phyloP scores from a whole-genome alignment of 2,113 vertebrate species.

The Neomonachus schauinslandi region DNA sequence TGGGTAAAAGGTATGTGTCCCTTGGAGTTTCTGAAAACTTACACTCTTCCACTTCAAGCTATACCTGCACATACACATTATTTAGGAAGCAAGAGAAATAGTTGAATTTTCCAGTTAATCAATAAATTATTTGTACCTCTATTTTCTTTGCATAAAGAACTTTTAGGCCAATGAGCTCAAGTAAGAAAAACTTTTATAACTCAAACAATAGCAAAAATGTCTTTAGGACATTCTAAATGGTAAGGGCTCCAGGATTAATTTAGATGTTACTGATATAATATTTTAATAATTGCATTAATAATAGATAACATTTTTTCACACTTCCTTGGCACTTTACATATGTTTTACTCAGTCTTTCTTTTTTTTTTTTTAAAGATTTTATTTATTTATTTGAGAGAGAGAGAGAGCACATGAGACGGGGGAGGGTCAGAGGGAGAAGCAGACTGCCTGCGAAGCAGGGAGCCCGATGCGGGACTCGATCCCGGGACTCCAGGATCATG shows the following conservation, averaged over 20 bases:
- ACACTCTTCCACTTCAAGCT: not conserved
- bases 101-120: not conserved
- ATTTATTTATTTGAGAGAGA: too few relatives aligned
- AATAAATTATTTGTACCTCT: not conserved
- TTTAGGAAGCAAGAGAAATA: not conserved
- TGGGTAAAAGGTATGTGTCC: not conserved
- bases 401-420: too few relatives aligned
- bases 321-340: not conserved
- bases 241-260: not conserved
- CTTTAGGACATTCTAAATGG: not conserved
- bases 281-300: constrained; percentile 10
- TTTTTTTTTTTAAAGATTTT: too few relatives aligned
- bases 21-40: not conserved
- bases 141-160: not conserved
- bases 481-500: too few relatives aligned
- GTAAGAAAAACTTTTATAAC: not conserved
- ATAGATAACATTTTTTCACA: not conserved
- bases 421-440: too few relatives aligned
- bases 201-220: not conserved
- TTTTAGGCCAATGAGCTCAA: not conserved
- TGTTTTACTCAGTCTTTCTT: not conserved
- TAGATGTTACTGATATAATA: not conserved
- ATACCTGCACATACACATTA: not conserved
- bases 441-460: too few relatives aligned
- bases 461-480: too few relatives aligned